Evolutionary conservation across 1,140 invertebrate species (phyloP).

Genomic region (Drosophila mauritiana): DNA sequence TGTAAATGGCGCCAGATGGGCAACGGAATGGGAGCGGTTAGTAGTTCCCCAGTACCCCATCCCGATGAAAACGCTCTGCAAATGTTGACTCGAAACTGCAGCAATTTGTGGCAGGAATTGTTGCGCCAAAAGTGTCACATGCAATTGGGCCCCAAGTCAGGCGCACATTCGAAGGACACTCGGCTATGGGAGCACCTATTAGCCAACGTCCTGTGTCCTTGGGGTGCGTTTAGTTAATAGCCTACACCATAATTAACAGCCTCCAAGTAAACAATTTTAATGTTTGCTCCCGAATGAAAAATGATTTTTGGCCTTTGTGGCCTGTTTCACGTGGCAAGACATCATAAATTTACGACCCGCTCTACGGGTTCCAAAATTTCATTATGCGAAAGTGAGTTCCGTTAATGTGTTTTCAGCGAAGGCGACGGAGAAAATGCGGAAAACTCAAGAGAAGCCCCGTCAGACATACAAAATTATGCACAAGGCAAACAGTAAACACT

Average conservation of each 20-base stretch:
- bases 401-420: constrained; percentile 60
- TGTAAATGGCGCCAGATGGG: constrained; percentile 72
- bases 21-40: neutral
- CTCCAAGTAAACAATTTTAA: constrained; percentile 60
- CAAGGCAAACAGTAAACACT: constrained; percentile 47
- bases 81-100: constrained; percentile 54
- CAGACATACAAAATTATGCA: constrained; percentile 60
- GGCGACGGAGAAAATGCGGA: constrained; percentile 1
- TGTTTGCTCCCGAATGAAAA: constrained; percentile 57
- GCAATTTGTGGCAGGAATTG: constrained; percentile 62
- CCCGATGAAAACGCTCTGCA: constrained; percentile 21
- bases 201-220: constrained; percentile 38
- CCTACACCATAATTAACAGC: constrained; percentile 75
- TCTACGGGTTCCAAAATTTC: constrained; percentile 63
- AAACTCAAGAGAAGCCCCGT: constrained; percentile 8
- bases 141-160: constrained; percentile 44
- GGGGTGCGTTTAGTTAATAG: constrained; percentile 65
- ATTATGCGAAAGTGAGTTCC: constrained; percentile 77
- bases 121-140: constrained; percentile 67
- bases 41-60: too few species aligned
- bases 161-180: constrained; percentile 1
- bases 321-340: constrained; percentile 51
- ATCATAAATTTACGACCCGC: constrained; percentile 62
- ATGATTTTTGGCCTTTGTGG: constrained; percentile 63
- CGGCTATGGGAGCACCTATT: constrained; percentile 14